Evolutionary conservation across 2,888 invertebrate genomes (phyloP), one percentile per base, ranked within the genome.

Genomic region (Tipula vernalis): DNA sequence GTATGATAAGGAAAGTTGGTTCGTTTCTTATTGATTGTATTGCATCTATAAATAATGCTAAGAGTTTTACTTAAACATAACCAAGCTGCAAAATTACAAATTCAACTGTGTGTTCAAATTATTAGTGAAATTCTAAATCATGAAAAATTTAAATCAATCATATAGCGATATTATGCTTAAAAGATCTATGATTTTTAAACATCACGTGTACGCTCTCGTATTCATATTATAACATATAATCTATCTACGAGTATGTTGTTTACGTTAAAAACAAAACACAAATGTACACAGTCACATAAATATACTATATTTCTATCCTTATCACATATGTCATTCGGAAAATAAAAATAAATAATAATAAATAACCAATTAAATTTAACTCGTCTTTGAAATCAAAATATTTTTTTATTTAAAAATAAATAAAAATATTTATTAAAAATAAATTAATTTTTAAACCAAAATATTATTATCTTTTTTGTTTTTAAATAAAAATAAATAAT

Each of bases 351-450:
- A 71, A 28, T 71, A 71, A 71, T 71, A 71, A 71, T 71, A 71
- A 71, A 28, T 71, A 71, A 71, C 28, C 71, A 71, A 71, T 71
- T 71, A 71, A 71, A 71, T 71, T 71, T 71, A 28, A 71, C 71
- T 71, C 71, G 71, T 71, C 71, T 71, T 71, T 71, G 71, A 71
- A 71, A 71, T 71, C 71, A 71, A 71, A 71, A 71, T 71, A 71
- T 71, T 71, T 71, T 71, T 71, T 71, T 71, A 71, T 71, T 71
- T 71, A 10, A 28, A 71, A 71, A 28, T 71, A 71, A 71, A 71
- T 71, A 71, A 71, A 71, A 71, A 71, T 71, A 71, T 71, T 71
- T 71, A 71, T 71, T 28, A 71, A 71, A 71, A 71, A 28, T 71
- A 71, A 71, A 71, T 71, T 71, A 71, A 71, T 71, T 71, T 18